Base-by-base conservation (phyloP, 2,797 vertebrate species). In the Sandelia bainsii region DNA sequence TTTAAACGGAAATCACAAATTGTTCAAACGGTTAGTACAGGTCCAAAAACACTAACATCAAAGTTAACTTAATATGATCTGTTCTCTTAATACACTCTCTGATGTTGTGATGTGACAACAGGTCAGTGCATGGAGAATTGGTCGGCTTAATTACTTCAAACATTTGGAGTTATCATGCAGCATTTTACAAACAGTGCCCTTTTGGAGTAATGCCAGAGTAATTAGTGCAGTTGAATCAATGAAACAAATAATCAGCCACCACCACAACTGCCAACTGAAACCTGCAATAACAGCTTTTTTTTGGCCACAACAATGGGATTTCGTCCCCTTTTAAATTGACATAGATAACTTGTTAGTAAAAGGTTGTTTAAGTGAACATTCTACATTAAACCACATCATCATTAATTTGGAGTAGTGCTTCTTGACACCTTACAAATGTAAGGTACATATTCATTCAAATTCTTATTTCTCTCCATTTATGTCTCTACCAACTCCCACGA, bases 161-260 rank as follows among this genome's bases (percentile, higher is more conserved):
- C 45, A 62, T 87, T 56, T 45, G 8, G 57, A 87, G 73, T 81
- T 71, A 40, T 72, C 52, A 75, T 69, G 50, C 23, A 52, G 75
- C 58, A 62, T 67, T 64, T 67, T 62, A 65, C 80, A 79, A 84
- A 81, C 42, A 9, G n/a, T 53, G 16, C 39, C 2, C 7, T 68
- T 83, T 82, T 51, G 71, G 51, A 83, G 64, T 72, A 80, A 87
- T 79, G 62, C 67, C 76, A 76, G 75, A 69, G 62, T 74, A 87
- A 85, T 90, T 81, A 71, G 20, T 46, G 40, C 39, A 51, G 62
- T 75, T 44, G 22, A 72, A 87, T 90, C 81, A 72, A 85, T 79
- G 62, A 83, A 83, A 78, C 64, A 80, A 85, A 85, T 78, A 84
- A 87, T 81, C 62, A 37, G 49, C 58, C 45, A 25, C 37, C 54